phyloP scores from a whole-genome alignment of 2,113 vertebrate genomes.

The Brienomyrus longianalis region DNA sequence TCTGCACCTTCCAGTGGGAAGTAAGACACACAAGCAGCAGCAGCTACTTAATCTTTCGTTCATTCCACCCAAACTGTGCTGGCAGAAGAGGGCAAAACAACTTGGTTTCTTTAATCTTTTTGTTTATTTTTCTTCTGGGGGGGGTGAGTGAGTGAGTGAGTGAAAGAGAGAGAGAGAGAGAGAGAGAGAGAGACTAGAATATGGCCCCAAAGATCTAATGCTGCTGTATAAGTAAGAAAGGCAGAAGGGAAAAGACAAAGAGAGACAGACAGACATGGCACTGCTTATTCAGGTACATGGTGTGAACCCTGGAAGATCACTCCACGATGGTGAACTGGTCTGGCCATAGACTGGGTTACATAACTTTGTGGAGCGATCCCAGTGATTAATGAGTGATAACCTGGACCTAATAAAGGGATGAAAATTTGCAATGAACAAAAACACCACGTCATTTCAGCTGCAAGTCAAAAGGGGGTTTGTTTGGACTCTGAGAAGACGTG shows the following conservation, averaged over 20 bases:
- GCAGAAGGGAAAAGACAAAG: conserved; percentile 7
- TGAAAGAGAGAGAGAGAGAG: background rate
- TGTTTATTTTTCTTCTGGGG: background rate
- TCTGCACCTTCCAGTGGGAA: background rate
- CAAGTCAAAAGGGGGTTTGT: background rate
- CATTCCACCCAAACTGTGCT: background rate
- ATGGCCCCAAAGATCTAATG: conserved; percentile 11
- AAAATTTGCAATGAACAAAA: background rate
- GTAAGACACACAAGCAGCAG: conserved; percentile 1
- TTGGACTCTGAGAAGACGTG: background rate
- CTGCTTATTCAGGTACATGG: conserved; percentile 11
- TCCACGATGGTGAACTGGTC: background rate
- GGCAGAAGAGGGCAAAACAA: background rate
- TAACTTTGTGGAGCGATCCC: background rate
- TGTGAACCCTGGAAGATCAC: background rate
- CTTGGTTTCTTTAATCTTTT: background rate
- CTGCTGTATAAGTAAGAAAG: background rate
- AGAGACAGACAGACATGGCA: background rate
- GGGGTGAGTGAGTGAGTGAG: background rate
- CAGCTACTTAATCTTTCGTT: background rate
- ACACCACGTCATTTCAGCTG: background rate
- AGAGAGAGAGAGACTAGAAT: conserved; percentile 19
- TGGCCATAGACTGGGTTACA: background rate
- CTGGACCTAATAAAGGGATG: background rate
- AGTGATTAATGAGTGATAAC: background rate